Base-by-base conservation (phyloP, 2,888 invertebrate genomes). In the Euclidia mi region DNA sequence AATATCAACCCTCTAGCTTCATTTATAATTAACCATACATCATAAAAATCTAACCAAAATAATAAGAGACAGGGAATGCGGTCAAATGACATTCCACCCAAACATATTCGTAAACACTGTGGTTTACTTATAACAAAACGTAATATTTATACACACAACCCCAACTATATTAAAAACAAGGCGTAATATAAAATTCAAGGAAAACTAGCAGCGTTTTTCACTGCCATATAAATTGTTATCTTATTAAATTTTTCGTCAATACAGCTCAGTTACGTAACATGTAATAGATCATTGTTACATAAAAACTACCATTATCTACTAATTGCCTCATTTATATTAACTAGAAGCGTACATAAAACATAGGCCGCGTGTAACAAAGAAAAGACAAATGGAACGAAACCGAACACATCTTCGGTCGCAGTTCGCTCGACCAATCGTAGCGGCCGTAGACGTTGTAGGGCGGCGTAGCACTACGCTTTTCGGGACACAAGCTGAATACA, bases 381-480 rank as follows among this genome's bases (percentile, higher is more conserved):
- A 80, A 80, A 79, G 75, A 82, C 71, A 81, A 80, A 81, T 75
- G 66, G 72, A 76, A 72, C 71, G 71, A 72, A 73, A 75, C 63
- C 78, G 77, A 80, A 81, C 73, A 71, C 76, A 79, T 77, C 65
- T 80, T 76, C 76, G 71, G 68, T 68, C 80, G 76, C 73, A 56
- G 62, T 65, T 62, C 60, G 50, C 52, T 46, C 78, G 69, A 70
- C 85, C 87, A 88, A 88, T 89, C 88, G 87, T 84, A 85, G 88
- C 85, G 60, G 57, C 71, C 87, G 90, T 89, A 89, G 90, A 83
- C 91, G 90, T 90, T 91, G 85, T 84, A 82, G 85, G 85, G 85
- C 85, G 87, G 81, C 88, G 89, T 86, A 87, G 90, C 87, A 84
- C 84, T 82, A 82, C 86, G 83, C 78, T 78, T 73, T 80, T 72